Base-by-base conservation (phyloP, 1,140 invertebrate species). In the Araneus ventricosus region DNA sequence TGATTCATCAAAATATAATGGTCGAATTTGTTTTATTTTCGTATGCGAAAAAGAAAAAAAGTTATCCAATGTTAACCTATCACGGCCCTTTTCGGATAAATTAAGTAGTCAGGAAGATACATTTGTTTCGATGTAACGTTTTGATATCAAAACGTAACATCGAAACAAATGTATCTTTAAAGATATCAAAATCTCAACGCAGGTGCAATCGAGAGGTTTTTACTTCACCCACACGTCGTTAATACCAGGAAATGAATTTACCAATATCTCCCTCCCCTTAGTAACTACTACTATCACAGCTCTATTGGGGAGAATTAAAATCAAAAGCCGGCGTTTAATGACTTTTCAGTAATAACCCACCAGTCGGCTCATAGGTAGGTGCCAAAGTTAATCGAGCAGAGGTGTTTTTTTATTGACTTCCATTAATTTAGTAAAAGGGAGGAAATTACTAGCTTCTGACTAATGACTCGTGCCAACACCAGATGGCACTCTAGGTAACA, bases 341-440 rank as follows among this genome's bases (percentile, higher is more conserved):
- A 75, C 70, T 75, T 75, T 75, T 37, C 70, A 5, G 70, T 75
- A 75, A 75, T 75, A 30, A 75, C 34, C 70, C 59, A 1, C 4
- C 22, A 22, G 88, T 90, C 70, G 57, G 3, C 17, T 17, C 17
- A 37, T 4, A 84, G 57, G n/a, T 57, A 92, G 82, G 90, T 86
- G 90, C 63, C 75, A 92, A 92, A 92, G 61, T 86, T 85, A 92
- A 86, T 92, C 80, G 82, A 39, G 63, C 63, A 86, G 59, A 86
- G 61, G 82, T 67, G 82, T 86, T 92, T 92, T 88, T 92, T 92
- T 63, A 92, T 92, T 92, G 90, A 86, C 90, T 92, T 92, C 82
- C 90, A 84, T 92, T 92, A 92, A 92, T 92, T 92, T 82, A 37
- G 57, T 61, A 52, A 34, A 75, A 45, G 57, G 30, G 22, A 75